These are phyloP conservation scores for Dynastes maya DNA, from an alignment of 2,888 invertebrate species.

Conservation along the genomic window DNA sequence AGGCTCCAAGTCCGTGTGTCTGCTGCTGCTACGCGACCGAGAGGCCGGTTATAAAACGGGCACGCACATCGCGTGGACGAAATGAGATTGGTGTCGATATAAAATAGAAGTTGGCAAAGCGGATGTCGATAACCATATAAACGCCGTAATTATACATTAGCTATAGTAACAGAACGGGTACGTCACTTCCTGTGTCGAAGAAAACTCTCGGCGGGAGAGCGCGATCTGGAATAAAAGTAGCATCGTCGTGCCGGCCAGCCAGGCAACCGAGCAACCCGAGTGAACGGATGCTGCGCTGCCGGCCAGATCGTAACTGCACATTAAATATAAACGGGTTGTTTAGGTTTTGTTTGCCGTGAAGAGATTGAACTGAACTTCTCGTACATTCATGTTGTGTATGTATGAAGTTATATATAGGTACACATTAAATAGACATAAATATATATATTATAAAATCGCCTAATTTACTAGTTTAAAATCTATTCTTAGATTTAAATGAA, in stretches of 20 bases:
- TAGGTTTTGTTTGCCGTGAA: constrained; percentile 41
- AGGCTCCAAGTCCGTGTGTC: no score
- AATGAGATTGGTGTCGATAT: constrained; percentile 50
- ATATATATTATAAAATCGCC: no score
- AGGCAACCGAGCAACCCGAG: constrained; percentile 20
- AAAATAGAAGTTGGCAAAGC: constrained; percentile 51
- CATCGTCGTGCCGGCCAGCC: constrained; percentile 12
- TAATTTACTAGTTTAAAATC: no score
- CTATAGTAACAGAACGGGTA: constrained; percentile 55
- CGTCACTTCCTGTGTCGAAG: constrained; percentile 58
- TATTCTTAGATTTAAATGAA: no score
- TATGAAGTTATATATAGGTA: no score
- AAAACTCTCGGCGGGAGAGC: constrained; percentile 49
- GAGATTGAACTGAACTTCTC: constrained; percentile 26
- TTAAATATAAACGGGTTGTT: constrained; percentile 46
- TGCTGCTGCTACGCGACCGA: background rate
- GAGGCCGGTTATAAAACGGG: constrained; percentile 23
- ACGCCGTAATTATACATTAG: constrained; percentile 56
- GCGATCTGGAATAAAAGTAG: constrained; percentile 47
- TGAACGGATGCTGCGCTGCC: constrained; percentile 51
- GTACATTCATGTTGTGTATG: no score
- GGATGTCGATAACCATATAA: constrained; percentile 54
- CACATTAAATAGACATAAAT: no score
- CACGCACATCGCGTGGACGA: constrained; percentile 30
- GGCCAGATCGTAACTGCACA: constrained; percentile 53